A percentile compares a stretch with the other conserved stretches of the same genome.
These are phyloP conservation scores for Sparidentex hasta DNA, from an alignment of 2,797 vertebrate species.

Conservation along the genomic window DNA sequence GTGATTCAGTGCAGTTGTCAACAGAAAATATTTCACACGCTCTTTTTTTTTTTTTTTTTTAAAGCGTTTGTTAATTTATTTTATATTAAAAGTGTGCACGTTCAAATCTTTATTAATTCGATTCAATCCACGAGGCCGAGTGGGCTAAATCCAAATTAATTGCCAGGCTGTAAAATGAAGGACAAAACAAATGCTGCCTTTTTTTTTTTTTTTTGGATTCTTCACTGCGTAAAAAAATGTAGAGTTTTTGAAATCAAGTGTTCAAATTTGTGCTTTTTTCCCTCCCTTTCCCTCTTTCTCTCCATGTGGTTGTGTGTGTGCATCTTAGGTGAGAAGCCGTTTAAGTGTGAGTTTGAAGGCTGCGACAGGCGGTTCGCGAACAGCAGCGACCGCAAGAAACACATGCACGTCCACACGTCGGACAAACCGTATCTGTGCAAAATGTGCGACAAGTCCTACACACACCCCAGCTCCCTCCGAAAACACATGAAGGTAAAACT, in stretches of 20 bases:
- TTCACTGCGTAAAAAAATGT: accelerated
- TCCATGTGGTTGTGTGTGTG: no score
- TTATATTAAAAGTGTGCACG: neutral
- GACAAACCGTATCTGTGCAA: conserved; percentile 99
- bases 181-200: neutral
- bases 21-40: conserved; percentile 52
- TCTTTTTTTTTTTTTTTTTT: conserved; percentile 6
- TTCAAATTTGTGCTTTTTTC: conserved; percentile 7
- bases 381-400: conserved; percentile 99
- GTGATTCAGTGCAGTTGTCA: conserved; percentile 57
- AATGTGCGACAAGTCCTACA: conserved; percentile 99
- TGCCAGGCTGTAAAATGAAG: neutral
- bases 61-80: neutral
- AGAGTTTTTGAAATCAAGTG: neutral
- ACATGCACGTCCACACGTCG: conserved; percentile 99
- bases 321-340: conserved; percentile 95
- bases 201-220: neutral
- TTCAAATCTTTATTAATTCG: neutral
- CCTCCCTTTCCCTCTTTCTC: no score
- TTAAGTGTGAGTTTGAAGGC: conserved; percentile 99
- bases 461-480: conserved; percentile 98
- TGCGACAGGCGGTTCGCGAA: conserved; percentile 99
- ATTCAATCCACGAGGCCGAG: neutral
- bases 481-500: conserved; percentile 98
- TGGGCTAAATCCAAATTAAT: conserved; percentile 5